Base-by-base conservation (phyloP, 2,797 vertebrate genomes). In the Momotus momota region DNA sequence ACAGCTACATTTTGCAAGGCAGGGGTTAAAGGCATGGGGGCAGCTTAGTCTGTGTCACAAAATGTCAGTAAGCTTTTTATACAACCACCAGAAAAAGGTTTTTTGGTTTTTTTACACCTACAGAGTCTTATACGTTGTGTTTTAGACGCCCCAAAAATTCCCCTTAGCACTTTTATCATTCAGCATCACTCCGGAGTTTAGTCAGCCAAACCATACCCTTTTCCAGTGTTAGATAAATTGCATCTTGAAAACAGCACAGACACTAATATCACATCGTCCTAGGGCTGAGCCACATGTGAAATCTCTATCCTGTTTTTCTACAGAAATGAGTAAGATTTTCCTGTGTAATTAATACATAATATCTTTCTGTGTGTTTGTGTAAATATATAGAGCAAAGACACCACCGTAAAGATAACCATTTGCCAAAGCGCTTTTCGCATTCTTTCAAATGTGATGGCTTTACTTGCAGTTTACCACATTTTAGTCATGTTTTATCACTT, bases 321-420 rank as follows among this genome's bases (percentile, higher is more conserved):
- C 97, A 62, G 81, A 97, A 81, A 98, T 98, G 97, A 98, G 97
- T 98, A 98, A 98, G 91, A 97, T 97, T 98, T 98, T 98, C 98
- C 98, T 97, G 93, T 96, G 86, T 89, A 95, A 94, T 96, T 97
- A 95, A 96, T 97, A 69, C 83, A 64, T 64, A 94, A 88, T 94
- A 94, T 77, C 48, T 95, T 93, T 95, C 88, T 86, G 90, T 78
- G 83, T 85, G 71, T 95, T 94, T 95, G 70, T 96, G 93, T 96
- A 96, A 95, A 97, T 94, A 97, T 49, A 87, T 40, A 95, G 91
- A 96, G 83, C 88, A 94, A 90, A 94, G 95, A 95, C 92, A 87
- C 35, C 71, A 46, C 64, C 35, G 55, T 12, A 64, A 65, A 92
- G 86, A 91, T 65, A 51, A 94, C 81, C 72, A 74, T 69, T 92